Conservation (phyloP, 92 coral and sea anemone species). For the Siderastrea radians region DNA sequence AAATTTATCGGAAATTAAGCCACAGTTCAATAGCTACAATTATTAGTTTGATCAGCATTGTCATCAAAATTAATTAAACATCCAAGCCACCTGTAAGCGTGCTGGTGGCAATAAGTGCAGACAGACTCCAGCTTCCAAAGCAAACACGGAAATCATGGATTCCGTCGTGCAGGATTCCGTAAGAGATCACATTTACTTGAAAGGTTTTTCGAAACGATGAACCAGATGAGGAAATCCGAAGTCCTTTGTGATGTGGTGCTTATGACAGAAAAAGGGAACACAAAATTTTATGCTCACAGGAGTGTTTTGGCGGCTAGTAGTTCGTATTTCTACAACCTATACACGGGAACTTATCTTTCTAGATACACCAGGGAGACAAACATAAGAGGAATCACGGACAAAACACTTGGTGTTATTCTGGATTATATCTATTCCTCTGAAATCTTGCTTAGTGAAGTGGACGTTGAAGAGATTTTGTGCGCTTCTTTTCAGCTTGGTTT, state of each 20-base stretch:
- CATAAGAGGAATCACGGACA: conserved; percentile 74
- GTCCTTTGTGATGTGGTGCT: conserved; percentile 89
- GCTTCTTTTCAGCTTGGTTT: conserved; percentile 79
- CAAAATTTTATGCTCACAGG: conserved; percentile 87
- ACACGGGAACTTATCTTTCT: conserved; percentile 76
- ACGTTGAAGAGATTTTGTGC: conserved; percentile 77
- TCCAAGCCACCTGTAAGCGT: conserved; percentile 15
- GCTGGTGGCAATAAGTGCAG: conserved; percentile 18
- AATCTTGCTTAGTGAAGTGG: conserved; percentile 66
- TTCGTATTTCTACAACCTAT: conserved; percentile 84
- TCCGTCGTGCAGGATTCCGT: not conserved
- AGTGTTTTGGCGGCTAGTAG: conserved; percentile 89
- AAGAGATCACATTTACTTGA: conserved; percentile 54
- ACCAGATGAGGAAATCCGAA: conserved; percentile 77
- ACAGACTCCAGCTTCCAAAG: not conserved
- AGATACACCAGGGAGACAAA: conserved; percentile 73
- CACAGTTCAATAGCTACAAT: no score
- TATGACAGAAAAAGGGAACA: conserved; percentile 73
- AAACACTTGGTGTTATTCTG: conserved; percentile 59
- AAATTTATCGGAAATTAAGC: no score
- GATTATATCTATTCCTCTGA: conserved; percentile 86
- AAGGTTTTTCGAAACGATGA: conserved; percentile 63
- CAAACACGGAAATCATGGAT: conserved; percentile 17
- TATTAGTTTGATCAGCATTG: not conserved
- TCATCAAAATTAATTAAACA: conserved; percentile 17